Conservation (phyloP, 2,113 vertebrate genomes). For the Acanthisitta chloris region DNA sequence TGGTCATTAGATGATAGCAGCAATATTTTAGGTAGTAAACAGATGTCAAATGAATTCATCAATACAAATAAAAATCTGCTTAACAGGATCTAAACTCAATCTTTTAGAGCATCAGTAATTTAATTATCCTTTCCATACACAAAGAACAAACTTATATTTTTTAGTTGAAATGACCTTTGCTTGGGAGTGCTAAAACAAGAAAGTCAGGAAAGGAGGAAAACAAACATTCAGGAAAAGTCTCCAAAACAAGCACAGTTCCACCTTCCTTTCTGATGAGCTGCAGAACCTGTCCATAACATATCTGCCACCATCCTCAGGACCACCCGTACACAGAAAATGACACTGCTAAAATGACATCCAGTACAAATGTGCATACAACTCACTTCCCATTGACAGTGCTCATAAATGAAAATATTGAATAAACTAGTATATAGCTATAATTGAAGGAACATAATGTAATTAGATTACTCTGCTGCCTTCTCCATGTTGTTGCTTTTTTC, state of each 20-base stretch:
- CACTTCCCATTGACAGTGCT: background rate
- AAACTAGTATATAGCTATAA: background rate
- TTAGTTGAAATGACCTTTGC: background rate
- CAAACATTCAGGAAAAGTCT: background rate
- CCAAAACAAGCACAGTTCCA: background rate
- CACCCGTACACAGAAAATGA: background rate
- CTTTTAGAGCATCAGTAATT: slow-evolving; percentile 48
- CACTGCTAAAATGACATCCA: background rate
- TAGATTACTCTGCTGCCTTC: background rate
- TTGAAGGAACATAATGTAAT: background rate
- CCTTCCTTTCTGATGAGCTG: background rate
- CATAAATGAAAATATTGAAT: background rate
- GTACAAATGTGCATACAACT: background rate
- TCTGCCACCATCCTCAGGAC: background rate
- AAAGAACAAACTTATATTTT: background rate
- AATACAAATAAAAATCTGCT: slow-evolving; percentile 58
- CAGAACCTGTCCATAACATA: background rate
- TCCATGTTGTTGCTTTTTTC: background rate
- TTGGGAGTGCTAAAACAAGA: background rate
- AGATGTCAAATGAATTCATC: slow-evolving; percentile 67
- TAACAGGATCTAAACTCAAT: slow-evolving; percentile 31
- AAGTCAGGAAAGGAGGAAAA: background rate
- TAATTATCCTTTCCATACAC: background rate
- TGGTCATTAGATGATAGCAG: slow-evolving; percentile 59
- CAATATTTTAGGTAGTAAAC: slow-evolving; percentile 64